A percentile compares a stretch with the other conserved stretches of the same genome.
Conservation (phyloP, 2,888 invertebrate genomes). For the Pseudeuparius sepicola region DNA sequence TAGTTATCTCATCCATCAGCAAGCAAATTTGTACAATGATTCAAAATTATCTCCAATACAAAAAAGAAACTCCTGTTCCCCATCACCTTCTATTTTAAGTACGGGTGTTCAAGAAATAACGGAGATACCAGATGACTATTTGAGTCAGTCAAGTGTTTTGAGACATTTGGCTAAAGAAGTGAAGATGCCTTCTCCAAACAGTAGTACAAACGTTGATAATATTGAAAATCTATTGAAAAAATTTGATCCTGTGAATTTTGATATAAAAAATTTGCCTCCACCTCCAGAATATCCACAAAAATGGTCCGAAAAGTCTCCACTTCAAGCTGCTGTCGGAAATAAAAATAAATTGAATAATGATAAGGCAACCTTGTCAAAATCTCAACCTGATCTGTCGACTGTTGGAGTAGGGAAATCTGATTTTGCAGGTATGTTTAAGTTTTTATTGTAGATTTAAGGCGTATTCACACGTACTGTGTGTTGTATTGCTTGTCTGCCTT, state of each 20-base stretch:
- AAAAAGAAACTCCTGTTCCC: slow-evolving; percentile 34
- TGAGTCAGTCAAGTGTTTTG: slow-evolving; percentile 71
- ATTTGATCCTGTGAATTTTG: slow-evolving; percentile 26
- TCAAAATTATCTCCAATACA: slow-evolving; percentile 33
- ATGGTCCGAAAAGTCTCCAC: slow-evolving; percentile 36
- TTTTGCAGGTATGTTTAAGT: slow-evolving; percentile 16
- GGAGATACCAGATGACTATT: slow-evolving; percentile 75
- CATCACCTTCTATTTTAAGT: slow-evolving; percentile 33
- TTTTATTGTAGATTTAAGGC: too few species aligned
- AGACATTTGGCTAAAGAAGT: slow-evolving; percentile 77
- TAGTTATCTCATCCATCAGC: slow-evolving; percentile 30
- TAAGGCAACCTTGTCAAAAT: slow-evolving; percentile 58
- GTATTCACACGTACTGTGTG: too few species aligned
- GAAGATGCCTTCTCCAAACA: slow-evolving; percentile 34
- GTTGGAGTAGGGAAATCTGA: slow-evolving; percentile 28
- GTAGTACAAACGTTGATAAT: slow-evolving; percentile 24
- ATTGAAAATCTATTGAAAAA: slow-evolving; percentile 24
- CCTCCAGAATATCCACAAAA: slow-evolving; percentile 38
- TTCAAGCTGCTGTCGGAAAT: slow-evolving; percentile 30
- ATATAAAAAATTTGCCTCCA: slow-evolving; percentile 32
- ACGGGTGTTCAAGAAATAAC: slow-evolving; percentile 57
- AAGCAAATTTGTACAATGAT: slow-evolving; percentile 30
- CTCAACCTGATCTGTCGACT: slow-evolving; percentile 75
- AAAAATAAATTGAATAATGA: slow-evolving; percentile 35
- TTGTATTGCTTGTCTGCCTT: too few species aligned